phyloP scores from a whole-genome alignment of 2,113 vertebrate species.

The Epinephelus cyanopodus region DNA sequence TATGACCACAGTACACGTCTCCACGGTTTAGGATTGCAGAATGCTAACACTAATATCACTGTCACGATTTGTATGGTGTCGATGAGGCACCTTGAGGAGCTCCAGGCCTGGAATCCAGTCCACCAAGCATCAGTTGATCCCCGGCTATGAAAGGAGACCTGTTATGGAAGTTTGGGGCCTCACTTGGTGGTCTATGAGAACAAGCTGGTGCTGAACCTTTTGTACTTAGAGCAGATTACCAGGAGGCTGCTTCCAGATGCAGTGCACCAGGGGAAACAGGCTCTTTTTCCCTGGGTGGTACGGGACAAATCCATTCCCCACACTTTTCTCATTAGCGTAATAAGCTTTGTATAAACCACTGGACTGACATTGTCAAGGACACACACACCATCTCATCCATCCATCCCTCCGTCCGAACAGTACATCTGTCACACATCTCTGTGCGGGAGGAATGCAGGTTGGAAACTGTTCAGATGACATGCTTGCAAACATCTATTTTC shows the following conservation, averaged over 20 bases:
- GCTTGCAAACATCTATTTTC: conserved; percentile 8
- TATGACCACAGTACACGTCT: not conserved
- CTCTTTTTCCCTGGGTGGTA: conserved; percentile 81
- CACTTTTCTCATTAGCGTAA: conserved; percentile 85
- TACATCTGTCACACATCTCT: conserved; percentile 49
- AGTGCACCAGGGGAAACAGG: conserved; percentile 64
- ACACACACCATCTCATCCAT: conserved; percentile 63
- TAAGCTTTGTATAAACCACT: conserved; percentile 79
- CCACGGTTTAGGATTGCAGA: conserved; percentile 5
- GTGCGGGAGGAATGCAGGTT: conserved; percentile 10
- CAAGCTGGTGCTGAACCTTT: conserved; percentile 82
- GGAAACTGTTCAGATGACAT: not conserved
- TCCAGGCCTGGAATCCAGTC: conserved; percentile 33
- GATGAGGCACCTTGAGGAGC: conserved; percentile 36
- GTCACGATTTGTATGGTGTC: conserved; percentile 16
- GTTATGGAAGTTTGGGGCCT: conserved; percentile 57
- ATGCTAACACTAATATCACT: conserved; percentile 14
- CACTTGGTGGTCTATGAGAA: conserved; percentile 83
- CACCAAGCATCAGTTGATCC: conserved; percentile 58
- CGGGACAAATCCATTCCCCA: conserved; percentile 75
- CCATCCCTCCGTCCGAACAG: conserved; percentile 33
- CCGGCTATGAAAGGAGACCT: conserved; percentile 67
- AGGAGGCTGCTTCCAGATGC: conserved; percentile 82
- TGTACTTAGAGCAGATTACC: conserved; percentile 82
- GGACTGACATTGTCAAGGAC: conserved; percentile 72